Evolutionary conservation across 2,797 vertebrate genomes (phyloP).

Genomic region (Malacoraja senta): DNA sequence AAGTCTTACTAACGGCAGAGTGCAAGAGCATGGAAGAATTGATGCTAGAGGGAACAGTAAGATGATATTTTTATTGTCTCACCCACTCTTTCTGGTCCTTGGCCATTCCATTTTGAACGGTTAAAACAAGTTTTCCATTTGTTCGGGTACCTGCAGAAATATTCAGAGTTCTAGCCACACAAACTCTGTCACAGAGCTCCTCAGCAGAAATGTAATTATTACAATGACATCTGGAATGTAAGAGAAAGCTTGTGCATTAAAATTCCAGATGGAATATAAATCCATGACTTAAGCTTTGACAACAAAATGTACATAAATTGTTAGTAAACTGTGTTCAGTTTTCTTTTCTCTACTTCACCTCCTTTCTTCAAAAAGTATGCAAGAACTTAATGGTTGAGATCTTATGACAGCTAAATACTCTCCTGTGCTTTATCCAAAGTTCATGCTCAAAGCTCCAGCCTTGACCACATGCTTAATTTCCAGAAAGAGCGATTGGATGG

Average conservation of each 20-base stretch:
- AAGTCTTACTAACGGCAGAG: background rate
- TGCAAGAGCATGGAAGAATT: background rate
- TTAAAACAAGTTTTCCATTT: conserved; percentile 65
- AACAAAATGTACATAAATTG: background rate
- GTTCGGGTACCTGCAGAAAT: conserved; percentile 60
- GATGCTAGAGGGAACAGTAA: background rate
- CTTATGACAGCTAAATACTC: background rate
- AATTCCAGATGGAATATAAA: background rate
- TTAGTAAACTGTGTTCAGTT: background rate
- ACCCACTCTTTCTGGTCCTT: conserved; percentile 52
- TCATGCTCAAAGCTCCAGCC: background rate
- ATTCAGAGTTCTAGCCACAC: conserved; percentile 64
- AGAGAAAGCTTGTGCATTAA: background rate
- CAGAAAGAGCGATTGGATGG: background rate
- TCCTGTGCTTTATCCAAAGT: background rate
- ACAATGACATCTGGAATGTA: conserved; percentile 70
- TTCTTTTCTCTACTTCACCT: background rate
- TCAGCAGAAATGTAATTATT: conserved; percentile 71
- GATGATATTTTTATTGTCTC: conserved; percentile 34
- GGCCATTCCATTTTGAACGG: conserved; percentile 48
- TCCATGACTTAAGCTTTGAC: background rate
- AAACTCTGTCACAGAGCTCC: conserved; percentile 74
- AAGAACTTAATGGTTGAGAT: background rate
- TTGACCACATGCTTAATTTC: background rate
- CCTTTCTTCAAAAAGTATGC: background rate